Conservation (phyloP, 53 echinoderm and acorn worm genomes). For the Pentamera pediparva region DNA sequence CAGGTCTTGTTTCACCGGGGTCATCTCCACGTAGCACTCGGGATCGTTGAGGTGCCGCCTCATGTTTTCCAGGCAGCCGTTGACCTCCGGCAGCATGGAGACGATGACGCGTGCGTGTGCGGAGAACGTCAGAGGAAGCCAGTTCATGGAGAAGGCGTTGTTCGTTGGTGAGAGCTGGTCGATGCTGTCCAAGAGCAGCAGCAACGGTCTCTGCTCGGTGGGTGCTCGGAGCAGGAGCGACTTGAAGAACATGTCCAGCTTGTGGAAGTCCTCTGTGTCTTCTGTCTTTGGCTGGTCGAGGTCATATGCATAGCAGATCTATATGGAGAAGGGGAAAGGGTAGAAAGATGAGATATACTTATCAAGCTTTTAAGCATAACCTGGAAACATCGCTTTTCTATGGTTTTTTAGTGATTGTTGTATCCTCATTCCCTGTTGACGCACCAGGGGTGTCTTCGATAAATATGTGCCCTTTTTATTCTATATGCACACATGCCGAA, state of each 20-base stretch:
- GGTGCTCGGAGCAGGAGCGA: slow-evolving; percentile 42
- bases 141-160: slow-evolving; percentile 84
- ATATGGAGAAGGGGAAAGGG: neutral
- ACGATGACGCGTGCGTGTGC: slow-evolving; percentile 47
- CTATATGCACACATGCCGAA: too few species aligned
- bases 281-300: slow-evolving; percentile 38
- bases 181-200: slow-evolving; percentile 77
- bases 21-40: slow-evolving; percentile 62
- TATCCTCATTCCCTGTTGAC: too few species aligned
- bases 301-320: slow-evolving; percentile 79
- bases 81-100: slow-evolving; percentile 68
- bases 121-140: slow-evolving; percentile 59
- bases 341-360: neutral
- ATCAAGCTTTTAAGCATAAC: too few species aligned
- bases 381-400: too few species aligned
- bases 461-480: too few species aligned
- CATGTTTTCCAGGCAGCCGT: slow-evolving; percentile 58
- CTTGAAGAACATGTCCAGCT: slow-evolving; percentile 63
- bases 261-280: slow-evolving; percentile 59
- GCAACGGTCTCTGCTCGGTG: slow-evolving; percentile 48
- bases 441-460: too few species aligned
- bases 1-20: slow-evolving; percentile 49
- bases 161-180: slow-evolving; percentile 72
- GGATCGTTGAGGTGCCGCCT: slow-evolving; percentile 43
- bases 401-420: too few species aligned